Base-by-base conservation (phyloP, 2,113 vertebrate species). In the Rhegmatorhina hoffmannsi region DNA sequence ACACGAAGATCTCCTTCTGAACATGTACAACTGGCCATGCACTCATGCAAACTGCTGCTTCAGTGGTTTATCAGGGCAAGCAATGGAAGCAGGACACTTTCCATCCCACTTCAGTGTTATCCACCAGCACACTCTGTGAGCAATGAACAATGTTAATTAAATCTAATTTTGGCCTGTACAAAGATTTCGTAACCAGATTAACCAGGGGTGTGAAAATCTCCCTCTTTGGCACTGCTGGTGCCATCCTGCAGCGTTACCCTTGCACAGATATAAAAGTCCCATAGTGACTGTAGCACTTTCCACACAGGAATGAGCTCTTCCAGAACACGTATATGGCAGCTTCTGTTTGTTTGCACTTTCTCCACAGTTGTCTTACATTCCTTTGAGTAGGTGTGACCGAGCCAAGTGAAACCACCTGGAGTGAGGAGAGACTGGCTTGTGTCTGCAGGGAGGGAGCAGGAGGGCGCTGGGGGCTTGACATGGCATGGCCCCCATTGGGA, bases 281-380 rank as follows among this genome's bases (percentile, higher is more conserved):
- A 83, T 13, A 5, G 10, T 5, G 1, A 7, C 53, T 6, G 43
- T 43, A 74, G 86, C 90, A 59, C 88, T 70, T 94, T 86, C 94
- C 68, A 94, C 80, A 9, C 68, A 72, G 64, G 83, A 89, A 40
- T 63, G 28, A 90, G 13, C 69, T 96, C 68, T 93, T 75, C 68
- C 77, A 92, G 79, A 83, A 44, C 67, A 73, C 0, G 19, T 31
- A 58, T 33, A 46, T 43, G 88, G 55, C 83, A 90, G 68, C 21
- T 96, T 68, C 79, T 90, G 34, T 93, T 96, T 96, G 79, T 93
- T 88, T 94, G 79, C 26, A 2, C 26, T 90, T 76, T 73, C 55
- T 63, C 55, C 1, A 2, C 50, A 3, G 47, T 68, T 95, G 63
- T 92, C 93, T 90, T 25, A 19, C 8, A 2, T 81, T 68, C 50